Evolutionary conservation across 2,888 invertebrate genomes (phyloP), one percentile per base, ranked within the genome.

Genomic region (Dynastes grantii): DNA sequence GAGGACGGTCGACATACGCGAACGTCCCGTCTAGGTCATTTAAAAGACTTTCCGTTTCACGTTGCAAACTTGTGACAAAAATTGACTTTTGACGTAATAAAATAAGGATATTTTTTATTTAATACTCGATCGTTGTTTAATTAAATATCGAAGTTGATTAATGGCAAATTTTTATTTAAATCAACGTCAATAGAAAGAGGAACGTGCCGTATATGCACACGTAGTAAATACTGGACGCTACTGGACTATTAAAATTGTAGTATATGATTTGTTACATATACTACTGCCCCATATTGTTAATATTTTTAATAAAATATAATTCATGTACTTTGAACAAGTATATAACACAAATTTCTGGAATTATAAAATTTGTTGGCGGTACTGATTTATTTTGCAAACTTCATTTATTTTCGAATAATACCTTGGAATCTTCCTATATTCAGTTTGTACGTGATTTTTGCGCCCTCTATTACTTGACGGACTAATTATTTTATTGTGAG

Each of bases 1-100:
- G 86, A 87, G 86, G 86, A 85, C 85, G 84, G 86, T 83, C 82
- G 83, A 84, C 83, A 81, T 81, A 79, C 76, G 63, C 79, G 81
- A 83, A 79, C 81, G 82, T 81, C 82, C 49, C 84, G 84, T 85
- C 86, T 87, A 88, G 88, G 88, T 88, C 88, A 88, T 88, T 88
- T 88, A 88, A 86, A 87, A 87, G 88, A 87, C 87, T 87, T 87
- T 86, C 85, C 76, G 80, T 80, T 79, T 73, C 77, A 78, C 76
- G 76, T 76, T 71, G 77, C 79, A 71, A 73, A 68, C 79, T 76
- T 71, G 77, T 77, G 76, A 76, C 27, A 76, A 68, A 45, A 76
- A 37, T 58, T 77, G 55, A 77, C 68, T 68, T 68, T 67, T 77
- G 76, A 77, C 76, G 68, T 67, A 37, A 29, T 71, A 55, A 75